Evolutionary conservation across 2,888 invertebrate species (phyloP).

Genomic region (Pseudoips prasinana): DNA sequence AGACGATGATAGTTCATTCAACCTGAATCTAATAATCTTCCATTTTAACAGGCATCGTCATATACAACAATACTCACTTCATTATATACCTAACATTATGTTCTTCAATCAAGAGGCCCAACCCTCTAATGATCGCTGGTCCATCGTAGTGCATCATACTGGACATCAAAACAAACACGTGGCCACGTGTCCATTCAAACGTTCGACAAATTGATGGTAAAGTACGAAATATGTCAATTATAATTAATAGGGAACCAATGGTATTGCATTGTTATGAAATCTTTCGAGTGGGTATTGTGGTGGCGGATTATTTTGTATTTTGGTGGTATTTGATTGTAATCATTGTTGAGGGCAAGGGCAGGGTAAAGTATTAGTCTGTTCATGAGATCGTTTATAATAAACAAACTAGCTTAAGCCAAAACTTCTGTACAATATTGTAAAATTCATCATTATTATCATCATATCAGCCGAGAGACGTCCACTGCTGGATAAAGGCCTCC

Average conservation of each 20-base stretch:
- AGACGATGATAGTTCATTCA: no score
- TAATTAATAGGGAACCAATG: conserved; percentile 74
- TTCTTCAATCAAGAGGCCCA: conserved; percentile 36
- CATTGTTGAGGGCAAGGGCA: conserved; percentile 4
- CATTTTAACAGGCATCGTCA: no score
- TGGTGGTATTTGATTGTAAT: conserved; percentile 17
- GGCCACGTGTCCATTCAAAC: conserved; percentile 64
- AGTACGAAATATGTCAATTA: conserved; percentile 79
- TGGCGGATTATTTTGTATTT: conserved; percentile 26
- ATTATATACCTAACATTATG: conserved; percentile 27
- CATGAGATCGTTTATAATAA: no score
- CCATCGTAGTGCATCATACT: conserved; percentile 43
- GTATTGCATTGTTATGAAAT: conserved; percentile 33
- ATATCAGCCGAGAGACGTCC: no score
- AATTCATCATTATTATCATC: no score
- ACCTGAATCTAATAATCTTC: no score
- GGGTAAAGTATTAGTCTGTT: background rate
- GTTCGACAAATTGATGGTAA: conserved; percentile 65
- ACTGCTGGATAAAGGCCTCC: no score
- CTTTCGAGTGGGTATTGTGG: conserved; percentile 29
- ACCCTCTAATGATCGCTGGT: conserved; percentile 51
- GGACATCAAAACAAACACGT: conserved; percentile 77
- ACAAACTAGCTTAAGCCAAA: no score
- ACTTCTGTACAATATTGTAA: no score
- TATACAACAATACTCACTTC: no score